Conservation (phyloP, 2,888 invertebrate genomes). For the Chloroclystis v-ata region DNA sequence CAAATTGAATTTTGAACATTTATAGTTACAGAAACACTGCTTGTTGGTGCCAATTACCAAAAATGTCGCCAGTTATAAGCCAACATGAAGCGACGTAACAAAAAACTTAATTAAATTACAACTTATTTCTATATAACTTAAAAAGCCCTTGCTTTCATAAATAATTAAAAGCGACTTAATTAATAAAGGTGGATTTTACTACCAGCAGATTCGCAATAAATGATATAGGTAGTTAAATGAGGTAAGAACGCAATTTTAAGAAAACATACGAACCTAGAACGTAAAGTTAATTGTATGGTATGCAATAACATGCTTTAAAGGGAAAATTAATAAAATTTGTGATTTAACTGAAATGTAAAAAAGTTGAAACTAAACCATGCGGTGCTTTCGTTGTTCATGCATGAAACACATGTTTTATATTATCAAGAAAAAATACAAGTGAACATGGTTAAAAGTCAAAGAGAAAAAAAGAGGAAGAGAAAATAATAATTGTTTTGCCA, state of each 20-base stretch:
- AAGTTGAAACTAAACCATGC: not conserved
- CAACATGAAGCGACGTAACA: conserved; percentile 37
- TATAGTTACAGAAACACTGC: too few species aligned
- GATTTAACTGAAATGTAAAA: too few species aligned
- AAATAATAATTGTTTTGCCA: conserved; percentile 2
- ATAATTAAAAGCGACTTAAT: not conserved
- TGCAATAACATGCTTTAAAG: not conserved
- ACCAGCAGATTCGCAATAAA: too few species aligned
- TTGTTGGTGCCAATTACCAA: conserved; percentile 33
- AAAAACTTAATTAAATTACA: conserved; percentile 1
- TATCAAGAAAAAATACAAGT: not conserved
- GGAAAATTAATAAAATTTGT: not conserved
- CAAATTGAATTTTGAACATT: too few species aligned
- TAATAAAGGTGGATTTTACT: not conserved
- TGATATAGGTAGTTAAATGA: not conserved
- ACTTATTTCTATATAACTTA: not conserved
- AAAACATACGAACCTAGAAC: not conserved
- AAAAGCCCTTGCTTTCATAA: not conserved
- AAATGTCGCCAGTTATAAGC: conserved; percentile 52
- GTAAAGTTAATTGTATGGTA: not conserved
- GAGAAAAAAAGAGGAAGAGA: conserved; percentile 1
- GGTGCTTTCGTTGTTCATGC: not conserved
- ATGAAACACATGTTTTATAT: not conserved
- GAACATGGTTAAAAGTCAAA: not conserved
- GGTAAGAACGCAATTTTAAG: not conserved